Evolutionary conservation across 1,140 invertebrate genomes (phyloP).

Genomic region (Melanaphis sacchari): DNA sequence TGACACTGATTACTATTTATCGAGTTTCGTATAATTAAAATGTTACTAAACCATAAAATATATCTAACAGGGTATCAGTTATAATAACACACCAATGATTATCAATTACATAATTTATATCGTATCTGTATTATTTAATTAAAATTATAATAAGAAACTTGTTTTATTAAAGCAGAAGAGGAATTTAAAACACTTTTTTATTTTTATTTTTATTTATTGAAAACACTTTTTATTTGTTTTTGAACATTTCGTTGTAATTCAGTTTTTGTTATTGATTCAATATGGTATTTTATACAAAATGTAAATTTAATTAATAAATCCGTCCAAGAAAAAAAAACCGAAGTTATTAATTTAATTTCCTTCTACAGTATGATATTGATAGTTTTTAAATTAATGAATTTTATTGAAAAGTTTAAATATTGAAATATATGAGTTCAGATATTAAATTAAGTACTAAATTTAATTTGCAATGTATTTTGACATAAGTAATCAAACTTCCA

Average conservation of each 20-base stretch:
- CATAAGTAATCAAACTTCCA: slow-evolving; percentile 38
- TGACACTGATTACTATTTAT: slow-evolving; percentile 6
- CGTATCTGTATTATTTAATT: background rate
- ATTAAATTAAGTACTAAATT: slow-evolving; percentile 6
- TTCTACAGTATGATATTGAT: background rate
- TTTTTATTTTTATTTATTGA: background rate
- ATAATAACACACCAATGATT: background rate
- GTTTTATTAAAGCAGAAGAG: slow-evolving; percentile 2
- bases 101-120: slow-evolving; percentile 26
- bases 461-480: slow-evolving; percentile 38
- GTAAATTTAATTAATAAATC: slow-evolving; percentile 19
- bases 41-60: background rate
- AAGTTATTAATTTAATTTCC: background rate
- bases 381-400: slow-evolving; percentile 26
- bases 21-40: slow-evolving; percentile 5
- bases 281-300: background rate
- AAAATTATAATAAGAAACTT: background rate
- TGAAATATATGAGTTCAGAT: background rate
- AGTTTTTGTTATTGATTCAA: slow-evolving; percentile 30
- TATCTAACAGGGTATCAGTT: background rate
- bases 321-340: background rate
- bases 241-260: background rate
- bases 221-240: slow-evolving; percentile 20
- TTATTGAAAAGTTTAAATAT: slow-evolving; percentile 21
- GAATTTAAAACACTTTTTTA: slow-evolving; percentile 27